Conservation (phyloP, 2,113 vertebrate genomes). For the Urocynchramus pylzowi region DNA sequence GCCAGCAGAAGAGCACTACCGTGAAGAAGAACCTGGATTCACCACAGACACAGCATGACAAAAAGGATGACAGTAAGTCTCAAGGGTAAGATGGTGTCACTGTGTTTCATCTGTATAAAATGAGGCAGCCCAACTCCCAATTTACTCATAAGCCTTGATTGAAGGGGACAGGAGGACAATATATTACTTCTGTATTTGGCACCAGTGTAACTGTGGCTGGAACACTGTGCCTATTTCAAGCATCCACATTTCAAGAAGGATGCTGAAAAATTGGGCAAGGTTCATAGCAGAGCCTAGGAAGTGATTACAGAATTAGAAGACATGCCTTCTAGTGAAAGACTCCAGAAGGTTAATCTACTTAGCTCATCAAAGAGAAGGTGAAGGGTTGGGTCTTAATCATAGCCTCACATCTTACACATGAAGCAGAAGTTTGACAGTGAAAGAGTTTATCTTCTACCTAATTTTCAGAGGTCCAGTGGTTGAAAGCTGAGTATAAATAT, state of each 20-base stretch:
- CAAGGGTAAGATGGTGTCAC: background rate
- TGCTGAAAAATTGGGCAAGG: slow-evolving; percentile 18
- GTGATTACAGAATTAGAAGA: slow-evolving; percentile 44
- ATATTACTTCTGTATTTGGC: background rate
- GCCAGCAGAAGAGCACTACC: background rate
- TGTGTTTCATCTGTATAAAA: background rate
- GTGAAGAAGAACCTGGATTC: background rate
- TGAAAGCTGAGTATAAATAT: background rate
- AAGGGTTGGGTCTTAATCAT: slow-evolving; percentile 22
- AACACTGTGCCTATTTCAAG: background rate
- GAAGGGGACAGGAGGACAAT: background rate
- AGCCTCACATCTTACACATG: background rate
- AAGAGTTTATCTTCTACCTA: background rate
- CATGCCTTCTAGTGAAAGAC: slow-evolving; percentile 27
- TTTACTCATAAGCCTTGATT: background rate
- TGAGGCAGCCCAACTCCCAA: background rate
- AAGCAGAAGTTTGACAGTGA: background rate
- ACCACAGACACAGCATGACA: background rate
- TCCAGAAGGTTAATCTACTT: slow-evolving; percentile 58
- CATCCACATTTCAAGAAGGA: slow-evolving; percentile 14
- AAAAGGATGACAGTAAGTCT: background rate
- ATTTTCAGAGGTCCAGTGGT: background rate
- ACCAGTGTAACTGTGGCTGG: background rate
- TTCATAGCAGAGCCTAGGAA: background rate
- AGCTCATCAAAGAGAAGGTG: slow-evolving; percentile 49